A percentile compares a stretch with the other conserved stretches of the same genome.
phyloP scores from a whole-genome alignment of 2,113 vertebrate species.

The Festucalex cinctus region DNA sequence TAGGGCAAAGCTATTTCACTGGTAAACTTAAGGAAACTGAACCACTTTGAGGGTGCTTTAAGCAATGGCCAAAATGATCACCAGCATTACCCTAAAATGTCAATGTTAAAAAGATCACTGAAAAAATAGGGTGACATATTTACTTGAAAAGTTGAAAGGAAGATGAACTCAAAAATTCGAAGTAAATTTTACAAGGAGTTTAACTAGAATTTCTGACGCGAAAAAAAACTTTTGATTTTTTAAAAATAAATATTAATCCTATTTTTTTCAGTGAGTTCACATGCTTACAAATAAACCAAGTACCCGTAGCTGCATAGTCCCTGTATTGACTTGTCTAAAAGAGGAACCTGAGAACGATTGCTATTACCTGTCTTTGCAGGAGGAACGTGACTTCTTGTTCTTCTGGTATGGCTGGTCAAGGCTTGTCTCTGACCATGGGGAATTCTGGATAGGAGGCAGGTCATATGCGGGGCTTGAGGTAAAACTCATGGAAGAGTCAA shows the following conservation, averaged over 20 bases:
- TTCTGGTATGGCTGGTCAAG: constrained; percentile 86
- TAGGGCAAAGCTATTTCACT: background rate
- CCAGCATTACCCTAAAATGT: background rate
- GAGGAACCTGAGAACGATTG: constrained; percentile 12
- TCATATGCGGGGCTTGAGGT: constrained; percentile 59
- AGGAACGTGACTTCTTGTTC: constrained; percentile 67
- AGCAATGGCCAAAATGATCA: background rate
- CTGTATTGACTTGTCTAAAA: background rate
- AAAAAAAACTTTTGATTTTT: too few species aligned
- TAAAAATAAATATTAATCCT: too few species aligned
- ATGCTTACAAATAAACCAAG: background rate
- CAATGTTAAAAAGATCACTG: too few species aligned
- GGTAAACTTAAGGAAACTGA: background rate
- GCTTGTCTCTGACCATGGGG: constrained; percentile 85
- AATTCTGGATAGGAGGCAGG: constrained; percentile 80
- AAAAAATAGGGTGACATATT: too few species aligned
- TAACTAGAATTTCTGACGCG: too few species aligned
- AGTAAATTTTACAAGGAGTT: too few species aligned
- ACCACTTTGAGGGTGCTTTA: background rate
- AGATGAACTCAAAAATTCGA: too few species aligned
- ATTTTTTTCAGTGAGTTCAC: background rate
- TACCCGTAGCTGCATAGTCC: background rate
- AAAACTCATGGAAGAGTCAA: constrained; percentile 34
- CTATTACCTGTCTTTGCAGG: constrained; percentile 72
- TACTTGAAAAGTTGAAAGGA: too few species aligned